A percentile compares a stretch with the other conserved stretches of the same genome.
Evolutionary conservation across 1,140 invertebrate genomes (phyloP).

Genomic region (Chymomyza costata): DNA sequence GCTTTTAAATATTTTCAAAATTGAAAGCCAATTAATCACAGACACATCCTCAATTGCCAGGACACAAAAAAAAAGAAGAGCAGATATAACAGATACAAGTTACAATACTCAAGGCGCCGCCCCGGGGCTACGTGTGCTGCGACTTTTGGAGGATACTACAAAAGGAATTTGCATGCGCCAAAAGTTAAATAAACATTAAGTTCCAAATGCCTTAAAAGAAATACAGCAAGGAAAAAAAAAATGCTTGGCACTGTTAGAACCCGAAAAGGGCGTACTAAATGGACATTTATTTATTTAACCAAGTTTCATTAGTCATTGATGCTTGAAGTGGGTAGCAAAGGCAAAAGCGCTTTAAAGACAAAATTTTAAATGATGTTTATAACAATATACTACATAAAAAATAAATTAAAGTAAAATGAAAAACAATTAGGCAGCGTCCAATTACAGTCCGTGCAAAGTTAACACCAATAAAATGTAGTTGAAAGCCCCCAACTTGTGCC

Average conservation of each 20-base stretch:
- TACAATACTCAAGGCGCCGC: slow-evolving; percentile 39
- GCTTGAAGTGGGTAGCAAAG: slow-evolving; percentile 17
- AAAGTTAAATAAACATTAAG: slow-evolving; percentile 56
- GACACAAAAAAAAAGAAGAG: no score
- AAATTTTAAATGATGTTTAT: slow-evolving; percentile 52
- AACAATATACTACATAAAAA: no score
- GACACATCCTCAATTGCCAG: slow-evolving; percentile 56
- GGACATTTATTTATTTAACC: slow-evolving; percentile 67
- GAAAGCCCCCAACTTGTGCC: slow-evolving; percentile 30
- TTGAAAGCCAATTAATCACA: slow-evolving; percentile 71
- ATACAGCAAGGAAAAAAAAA: background rate
- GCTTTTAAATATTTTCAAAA: slow-evolving; percentile 55
- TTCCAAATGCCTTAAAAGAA: background rate
- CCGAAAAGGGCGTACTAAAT: slow-evolving; percentile 57
- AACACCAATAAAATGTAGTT: slow-evolving; percentile 60
- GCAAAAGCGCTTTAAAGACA: background rate
- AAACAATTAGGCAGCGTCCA: slow-evolving; percentile 56
- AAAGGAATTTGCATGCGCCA: slow-evolving; percentile 24
- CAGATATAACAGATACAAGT: slow-evolving; percentile 72
- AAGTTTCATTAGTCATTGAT: slow-evolving; percentile 58
- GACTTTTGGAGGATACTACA: slow-evolving; percentile 23
- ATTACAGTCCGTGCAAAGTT: slow-evolving; percentile 30
- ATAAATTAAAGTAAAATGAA: no score
- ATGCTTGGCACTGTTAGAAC: background rate
- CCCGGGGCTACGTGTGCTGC: slow-evolving; percentile 24